Evolutionary conservation across 2,113 vertebrate species (phyloP).

Genomic region (Dasyurus viverrinus): DNA sequence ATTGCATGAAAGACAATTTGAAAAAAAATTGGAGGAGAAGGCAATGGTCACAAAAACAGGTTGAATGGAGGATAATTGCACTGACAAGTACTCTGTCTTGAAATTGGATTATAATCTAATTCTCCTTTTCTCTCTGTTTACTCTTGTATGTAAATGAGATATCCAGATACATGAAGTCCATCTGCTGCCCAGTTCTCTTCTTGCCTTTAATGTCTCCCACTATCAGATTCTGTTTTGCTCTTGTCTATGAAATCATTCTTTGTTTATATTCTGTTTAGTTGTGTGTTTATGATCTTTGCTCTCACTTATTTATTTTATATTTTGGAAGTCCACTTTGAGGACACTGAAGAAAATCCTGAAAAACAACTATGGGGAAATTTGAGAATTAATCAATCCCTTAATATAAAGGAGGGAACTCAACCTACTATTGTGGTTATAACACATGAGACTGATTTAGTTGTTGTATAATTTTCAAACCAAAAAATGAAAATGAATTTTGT

Average conservation of each 20-base stretch:
- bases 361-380: background rate
- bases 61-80: background rate
- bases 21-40: background rate
- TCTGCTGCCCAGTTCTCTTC: background rate
- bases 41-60: background rate
- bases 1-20: constrained; percentile 6
- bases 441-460: background rate
- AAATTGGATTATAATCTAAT: background rate
- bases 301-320: background rate
- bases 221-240: background rate
- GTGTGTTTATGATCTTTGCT: background rate
- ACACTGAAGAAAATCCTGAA: background rate
- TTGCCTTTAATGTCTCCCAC: background rate
- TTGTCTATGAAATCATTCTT: background rate
- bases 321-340: background rate
- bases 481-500: background rate
- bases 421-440: background rate
- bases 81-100: background rate
- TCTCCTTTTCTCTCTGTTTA: background rate
- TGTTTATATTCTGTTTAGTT: constrained; percentile 26
- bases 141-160: background rate
- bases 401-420: background rate
- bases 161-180: background rate
- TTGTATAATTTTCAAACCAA: background rate
- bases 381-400: background rate